phyloP scores from a whole-genome alignment of 2,797 vertebrate species.

The Thamnophis elegans region DNA sequence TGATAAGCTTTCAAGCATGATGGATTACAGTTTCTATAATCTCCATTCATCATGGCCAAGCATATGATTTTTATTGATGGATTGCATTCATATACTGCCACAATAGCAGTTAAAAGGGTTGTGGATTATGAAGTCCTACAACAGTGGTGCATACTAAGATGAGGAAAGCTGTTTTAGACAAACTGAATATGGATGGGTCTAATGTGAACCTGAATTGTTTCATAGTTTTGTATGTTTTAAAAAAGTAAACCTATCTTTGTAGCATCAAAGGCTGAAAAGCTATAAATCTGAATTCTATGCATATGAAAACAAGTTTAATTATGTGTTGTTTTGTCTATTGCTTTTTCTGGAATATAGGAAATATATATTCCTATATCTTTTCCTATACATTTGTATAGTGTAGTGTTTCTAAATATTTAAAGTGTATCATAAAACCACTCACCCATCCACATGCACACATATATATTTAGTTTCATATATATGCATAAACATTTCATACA shows the following conservation, averaged over 20 bases:
- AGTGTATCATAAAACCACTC: neutral
- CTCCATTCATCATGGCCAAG: neutral
- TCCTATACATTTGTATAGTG: neutral
- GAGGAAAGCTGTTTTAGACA: neutral
- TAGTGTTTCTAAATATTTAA: neutral
- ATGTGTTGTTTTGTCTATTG: neutral
- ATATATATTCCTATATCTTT: neutral
- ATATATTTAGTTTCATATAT: neutral
- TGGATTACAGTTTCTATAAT: neutral
- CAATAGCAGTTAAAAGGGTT: neutral
- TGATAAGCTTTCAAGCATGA: neutral
- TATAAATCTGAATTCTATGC: neutral
- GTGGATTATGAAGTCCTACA: neutral
- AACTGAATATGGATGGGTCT: neutral
- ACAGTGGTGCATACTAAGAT: neutral
- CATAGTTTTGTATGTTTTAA: neutral
- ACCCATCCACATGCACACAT: neutral
- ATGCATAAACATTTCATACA: neutral
- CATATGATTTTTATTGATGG: neutral
- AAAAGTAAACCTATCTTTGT: neutral
- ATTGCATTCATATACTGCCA: neutral
- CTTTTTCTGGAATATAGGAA: neutral
- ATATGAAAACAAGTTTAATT: neutral
- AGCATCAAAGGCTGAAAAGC: neutral
- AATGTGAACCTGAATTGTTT: neutral